Conservation (phyloP, 35 echinoderm and acorn worm species). For the Apostichopus japonicus region DNA sequence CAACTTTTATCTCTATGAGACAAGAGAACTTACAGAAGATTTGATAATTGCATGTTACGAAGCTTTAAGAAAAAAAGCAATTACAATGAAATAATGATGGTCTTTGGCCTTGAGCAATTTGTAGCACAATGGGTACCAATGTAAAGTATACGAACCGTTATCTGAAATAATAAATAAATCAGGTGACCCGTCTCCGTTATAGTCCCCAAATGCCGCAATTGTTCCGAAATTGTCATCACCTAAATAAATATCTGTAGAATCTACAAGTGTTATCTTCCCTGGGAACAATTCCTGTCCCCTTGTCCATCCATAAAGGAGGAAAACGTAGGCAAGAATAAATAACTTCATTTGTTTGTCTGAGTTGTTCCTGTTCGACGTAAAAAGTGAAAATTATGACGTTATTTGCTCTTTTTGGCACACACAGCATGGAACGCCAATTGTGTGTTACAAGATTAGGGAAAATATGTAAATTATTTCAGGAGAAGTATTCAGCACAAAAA, state of each 20-base stretch:
- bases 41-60: no score
- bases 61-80: no score
- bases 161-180: slow-evolving; percentile 71
- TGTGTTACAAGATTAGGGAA: neutral
- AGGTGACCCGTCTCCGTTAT: slow-evolving; percentile 62
- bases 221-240: slow-evolving; percentile 53
- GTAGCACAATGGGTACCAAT: slow-evolving; percentile 46
- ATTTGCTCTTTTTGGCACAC: neutral
- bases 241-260: slow-evolving; percentile 12
- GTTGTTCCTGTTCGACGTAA: neutral
- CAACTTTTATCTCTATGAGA: no score
- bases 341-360: neutral
- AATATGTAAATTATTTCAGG: neutral
- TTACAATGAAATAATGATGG: neutral
- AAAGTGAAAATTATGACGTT: neutral
- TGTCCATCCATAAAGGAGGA: slow-evolving; percentile 11
- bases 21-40: no score
- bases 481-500: no score
- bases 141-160: slow-evolving; percentile 41
- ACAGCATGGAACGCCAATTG: neutral
- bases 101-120: neutral
- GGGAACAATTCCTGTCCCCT: slow-evolving; percentile 42
- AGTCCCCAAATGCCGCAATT: slow-evolving; percentile 70
- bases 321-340: neutral
- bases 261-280: slow-evolving; percentile 15